Evolutionary conservation across 2,113 vertebrate genomes (phyloP).

Genomic region (human): DNA sequence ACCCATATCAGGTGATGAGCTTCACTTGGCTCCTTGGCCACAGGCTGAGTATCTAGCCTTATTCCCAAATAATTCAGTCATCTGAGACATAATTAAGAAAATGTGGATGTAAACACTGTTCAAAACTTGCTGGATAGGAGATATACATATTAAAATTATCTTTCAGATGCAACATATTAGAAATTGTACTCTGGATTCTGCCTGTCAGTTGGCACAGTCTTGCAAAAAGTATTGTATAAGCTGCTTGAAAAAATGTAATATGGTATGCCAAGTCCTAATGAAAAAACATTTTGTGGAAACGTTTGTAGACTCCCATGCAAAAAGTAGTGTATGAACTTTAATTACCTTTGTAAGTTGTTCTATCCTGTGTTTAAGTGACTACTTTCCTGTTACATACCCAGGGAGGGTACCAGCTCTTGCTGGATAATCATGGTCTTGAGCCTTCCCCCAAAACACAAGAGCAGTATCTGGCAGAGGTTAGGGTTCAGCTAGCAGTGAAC

Average conservation of each 20-base stretch:
- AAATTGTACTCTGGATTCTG: neutral
- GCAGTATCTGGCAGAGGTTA: conserved; percentile 33
- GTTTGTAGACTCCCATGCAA: neutral
- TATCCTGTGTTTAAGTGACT: conserved; percentile 61
- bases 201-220: neutral
- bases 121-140: neutral
- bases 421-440: conserved; percentile 51
- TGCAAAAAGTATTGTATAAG: conserved; percentile 12
- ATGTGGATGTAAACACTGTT: neutral
- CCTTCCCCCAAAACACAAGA: conserved; percentile 43
- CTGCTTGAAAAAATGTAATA: neutral
- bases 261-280: neutral
- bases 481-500: neutral
- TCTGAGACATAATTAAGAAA: neutral
- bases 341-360: conserved; percentile 52
- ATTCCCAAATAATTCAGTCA: neutral
- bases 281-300: conserved; percentile 27
- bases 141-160: neutral
- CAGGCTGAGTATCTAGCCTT: neutral
- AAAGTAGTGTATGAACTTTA: conserved; percentile 42
- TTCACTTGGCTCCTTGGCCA: neutral
- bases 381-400: conserved; percentile 59
- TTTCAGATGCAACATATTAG: neutral
- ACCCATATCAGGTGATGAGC: neutral
- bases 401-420: conserved; percentile 34